phyloP scores from a whole-genome alignment of 1,140 invertebrate species.

The Archivesica marissinica region DNA sequence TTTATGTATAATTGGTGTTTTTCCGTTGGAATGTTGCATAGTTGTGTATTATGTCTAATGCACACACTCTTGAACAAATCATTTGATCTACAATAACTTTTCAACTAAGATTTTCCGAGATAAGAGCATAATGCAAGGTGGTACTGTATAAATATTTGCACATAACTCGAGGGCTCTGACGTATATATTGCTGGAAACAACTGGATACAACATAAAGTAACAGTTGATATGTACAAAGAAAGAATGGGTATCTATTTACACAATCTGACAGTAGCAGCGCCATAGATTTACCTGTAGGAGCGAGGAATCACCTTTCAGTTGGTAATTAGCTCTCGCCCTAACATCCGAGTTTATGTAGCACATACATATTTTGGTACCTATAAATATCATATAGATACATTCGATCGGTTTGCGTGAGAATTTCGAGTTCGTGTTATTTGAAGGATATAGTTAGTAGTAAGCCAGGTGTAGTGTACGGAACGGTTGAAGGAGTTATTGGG shows the following conservation, averaged over 20 bases:
- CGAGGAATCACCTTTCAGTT: background rate
- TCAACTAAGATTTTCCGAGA: no score
- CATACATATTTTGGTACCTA: no score
- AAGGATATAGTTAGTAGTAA: no score
- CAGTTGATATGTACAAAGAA: background rate
- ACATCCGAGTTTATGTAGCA: no score
- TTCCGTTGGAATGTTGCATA: no score
- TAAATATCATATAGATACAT: background rate
- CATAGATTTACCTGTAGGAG: background rate
- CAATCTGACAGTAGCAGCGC: background rate
- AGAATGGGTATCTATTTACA: constrained; percentile 8
- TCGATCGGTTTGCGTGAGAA: background rate
- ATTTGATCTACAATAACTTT: no score
- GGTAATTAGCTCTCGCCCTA: background rate
- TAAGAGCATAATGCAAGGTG: no score
- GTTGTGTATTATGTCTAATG: no score
- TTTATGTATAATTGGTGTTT: no score
- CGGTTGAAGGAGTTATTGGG: background rate
- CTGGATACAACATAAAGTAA: background rate
- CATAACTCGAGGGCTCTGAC: background rate
- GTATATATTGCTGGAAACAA: constrained; percentile 19
- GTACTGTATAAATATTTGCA: background rate
- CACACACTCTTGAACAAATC: no score
- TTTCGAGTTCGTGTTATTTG: background rate
- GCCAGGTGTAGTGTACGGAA: background rate